Evolutionary conservation across 1,140 invertebrate genomes (phyloP).

Genomic region (Tigriopus japonicus): DNA sequence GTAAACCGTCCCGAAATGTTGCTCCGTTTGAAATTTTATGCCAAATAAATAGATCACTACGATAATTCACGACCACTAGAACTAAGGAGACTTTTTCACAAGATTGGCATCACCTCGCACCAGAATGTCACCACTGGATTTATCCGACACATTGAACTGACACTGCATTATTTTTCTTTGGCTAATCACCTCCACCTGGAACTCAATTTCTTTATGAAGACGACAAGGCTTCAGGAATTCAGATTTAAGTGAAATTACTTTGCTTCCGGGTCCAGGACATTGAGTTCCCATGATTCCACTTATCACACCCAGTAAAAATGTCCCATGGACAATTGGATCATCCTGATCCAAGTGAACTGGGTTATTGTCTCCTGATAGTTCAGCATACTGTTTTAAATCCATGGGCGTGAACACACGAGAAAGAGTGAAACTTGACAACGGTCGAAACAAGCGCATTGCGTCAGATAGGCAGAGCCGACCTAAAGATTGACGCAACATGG

Average conservation of each 20-base stretch:
- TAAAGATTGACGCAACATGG: not conserved
- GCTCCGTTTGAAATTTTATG: too few species aligned
- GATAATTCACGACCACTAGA: too few species aligned
- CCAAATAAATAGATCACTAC: too few species aligned
- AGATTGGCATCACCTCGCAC: too few species aligned
- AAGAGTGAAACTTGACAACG: not conserved
- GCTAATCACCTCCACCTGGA: too few species aligned
- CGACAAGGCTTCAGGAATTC: not conserved
- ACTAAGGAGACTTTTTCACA: too few species aligned
- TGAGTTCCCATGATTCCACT: not conserved
- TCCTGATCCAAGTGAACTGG: not conserved
- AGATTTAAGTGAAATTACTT: not conserved
- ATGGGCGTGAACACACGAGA: not conserved
- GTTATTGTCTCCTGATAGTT: not conserved
- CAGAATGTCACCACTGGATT: too few species aligned
- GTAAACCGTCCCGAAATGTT: too few species aligned
- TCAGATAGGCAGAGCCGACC: not conserved
- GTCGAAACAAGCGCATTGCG: not conserved
- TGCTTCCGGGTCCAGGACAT: conserved; percentile 1
- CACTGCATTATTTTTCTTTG: too few species aligned
- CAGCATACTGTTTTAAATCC: not conserved
- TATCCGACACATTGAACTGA: too few species aligned
- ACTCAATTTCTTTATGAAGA: not conserved
- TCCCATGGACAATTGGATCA: not conserved
- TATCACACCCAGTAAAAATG: not conserved